Evolutionary conservation across 2,888 invertebrate genomes (phyloP), one percentile per base, ranked within the genome.

Genomic region (Diaphora mendica): DNA sequence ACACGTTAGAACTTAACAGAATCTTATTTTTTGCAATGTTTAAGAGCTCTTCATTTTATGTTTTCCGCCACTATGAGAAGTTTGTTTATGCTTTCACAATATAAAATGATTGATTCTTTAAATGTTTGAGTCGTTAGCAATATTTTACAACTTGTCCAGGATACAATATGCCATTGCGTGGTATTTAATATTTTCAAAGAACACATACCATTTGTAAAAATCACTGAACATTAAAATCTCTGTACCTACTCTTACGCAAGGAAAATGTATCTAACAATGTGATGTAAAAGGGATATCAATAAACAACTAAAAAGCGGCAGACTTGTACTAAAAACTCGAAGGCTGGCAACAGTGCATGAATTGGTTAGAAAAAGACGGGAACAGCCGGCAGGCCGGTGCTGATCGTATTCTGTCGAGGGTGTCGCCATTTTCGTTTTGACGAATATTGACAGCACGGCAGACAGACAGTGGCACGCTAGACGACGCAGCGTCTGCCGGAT

Each of bases 391-490:
- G 91, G 92, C 93, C 89, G 91, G 90, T 91, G 92, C 90, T 94
- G 94, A 95, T 94, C 95, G 95, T 94, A 93, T 94, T 94, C 94
- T 91, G 94, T 94, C 94, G 95, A 95, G 95, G 96, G 96, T 96
- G 97, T 97, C 97, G 97, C 97, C 97, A 97, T 97, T 96, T 97
- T 97, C 96, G 91, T 95, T 96, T 97, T 97, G 97, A 97, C 97
- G 97, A 97, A 97, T 97, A 97, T 97, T 97, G 97, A 97, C 97
- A 97, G 96, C 96, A 89, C 91, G 91, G 93, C 95, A 95, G 95
- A 95, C 95, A 95, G 95, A 95, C 95, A 94, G 95, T 91, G 92
- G 93, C 94, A 94, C 94, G 94, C 92, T 87, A 91, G 93, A 92
- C 93, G 95, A 95, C 94, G 91, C 92, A 92, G 93, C 94, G 94